These are phyloP conservation scores for Lagopus muta DNA, from an alignment of 2,113 vertebrate species.

Conservation along the genomic window DNA sequence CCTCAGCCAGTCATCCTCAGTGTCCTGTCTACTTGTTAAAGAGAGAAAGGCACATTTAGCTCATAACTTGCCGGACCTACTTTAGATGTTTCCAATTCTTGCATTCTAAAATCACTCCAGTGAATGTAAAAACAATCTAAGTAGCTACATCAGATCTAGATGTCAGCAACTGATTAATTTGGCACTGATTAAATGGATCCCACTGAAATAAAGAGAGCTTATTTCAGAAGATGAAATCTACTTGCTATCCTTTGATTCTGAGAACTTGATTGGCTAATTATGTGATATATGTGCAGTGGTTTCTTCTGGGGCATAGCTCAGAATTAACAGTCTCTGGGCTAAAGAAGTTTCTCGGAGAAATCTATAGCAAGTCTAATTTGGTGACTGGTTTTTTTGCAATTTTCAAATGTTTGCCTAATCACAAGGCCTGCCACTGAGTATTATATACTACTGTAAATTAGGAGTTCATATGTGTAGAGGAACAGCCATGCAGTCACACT, in stretches of 20 bases:
- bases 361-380: not conserved
- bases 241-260: not conserved
- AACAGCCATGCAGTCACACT: not conserved
- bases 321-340: not conserved
- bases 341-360: not conserved
- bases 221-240: not conserved
- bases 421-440: not conserved
- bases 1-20: not conserved
- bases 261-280: not conserved
- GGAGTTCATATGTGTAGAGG: not conserved
- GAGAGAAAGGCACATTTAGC: not conserved
- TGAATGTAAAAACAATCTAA: not conserved
- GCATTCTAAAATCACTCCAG: not conserved
- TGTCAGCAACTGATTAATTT: not conserved
- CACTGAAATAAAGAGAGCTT: not conserved
- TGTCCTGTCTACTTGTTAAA: not conserved
- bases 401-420: not conserved
- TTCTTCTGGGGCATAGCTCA: not conserved
- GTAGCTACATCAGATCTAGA: not conserved
- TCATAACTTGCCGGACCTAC: not conserved
- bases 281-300: not conserved
- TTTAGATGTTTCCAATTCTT: not conserved
- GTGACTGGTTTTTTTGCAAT: not conserved
- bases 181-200: not conserved
- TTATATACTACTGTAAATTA: fast-evolving